Conservation (phyloP, 1,140 invertebrate species). For the Tribolium castaneum region DNA sequence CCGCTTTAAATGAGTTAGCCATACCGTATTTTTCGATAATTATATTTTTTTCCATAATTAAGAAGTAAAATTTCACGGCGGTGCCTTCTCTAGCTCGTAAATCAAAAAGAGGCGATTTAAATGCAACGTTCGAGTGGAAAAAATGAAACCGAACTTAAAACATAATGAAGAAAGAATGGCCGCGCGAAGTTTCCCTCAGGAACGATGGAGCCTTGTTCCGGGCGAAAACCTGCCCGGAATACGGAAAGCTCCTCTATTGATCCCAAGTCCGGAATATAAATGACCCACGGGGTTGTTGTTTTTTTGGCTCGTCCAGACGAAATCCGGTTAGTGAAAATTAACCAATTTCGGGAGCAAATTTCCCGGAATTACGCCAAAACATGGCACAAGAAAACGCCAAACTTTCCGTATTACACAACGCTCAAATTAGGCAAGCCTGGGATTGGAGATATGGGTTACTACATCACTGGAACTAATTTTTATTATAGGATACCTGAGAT, state of each 20-base stretch:
- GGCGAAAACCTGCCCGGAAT: slow-evolving; percentile 41
- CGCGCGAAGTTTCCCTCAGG: slow-evolving; percentile 33
- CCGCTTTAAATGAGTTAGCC: slow-evolving; percentile 5
- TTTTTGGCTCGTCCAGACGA: slow-evolving; percentile 11
- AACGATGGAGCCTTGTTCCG: slow-evolving; percentile 14
- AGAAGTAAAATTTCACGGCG: neutral
- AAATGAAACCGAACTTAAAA: slow-evolving; percentile 40
- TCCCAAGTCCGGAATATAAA: slow-evolving; percentile 28
- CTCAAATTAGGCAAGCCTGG: neutral
- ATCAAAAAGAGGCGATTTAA: slow-evolving; percentile 26
- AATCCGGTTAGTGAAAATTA: slow-evolving; percentile 31
- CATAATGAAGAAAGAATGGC: slow-evolving; percentile 41
- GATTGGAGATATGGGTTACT: neutral
- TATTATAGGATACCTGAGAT: neutral
- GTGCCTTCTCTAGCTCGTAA: neutral
- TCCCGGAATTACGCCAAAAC: neutral
- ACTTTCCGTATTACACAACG: neutral
- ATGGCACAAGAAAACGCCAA: neutral
- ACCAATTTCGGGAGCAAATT: neutral
- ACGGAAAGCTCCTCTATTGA: slow-evolving; percentile 40
- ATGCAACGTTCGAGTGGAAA: slow-evolving; percentile 9
- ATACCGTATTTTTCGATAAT: slow-evolving; percentile 13
- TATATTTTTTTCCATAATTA: neutral
- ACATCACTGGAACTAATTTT: neutral
- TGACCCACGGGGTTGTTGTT: slow-evolving; percentile 26